A percentile compares a stretch with the other conserved stretches of the same genome.
Evolutionary conservation across 2,888 invertebrate genomes (phyloP).

Genomic region (Tipula helvola): DNA sequence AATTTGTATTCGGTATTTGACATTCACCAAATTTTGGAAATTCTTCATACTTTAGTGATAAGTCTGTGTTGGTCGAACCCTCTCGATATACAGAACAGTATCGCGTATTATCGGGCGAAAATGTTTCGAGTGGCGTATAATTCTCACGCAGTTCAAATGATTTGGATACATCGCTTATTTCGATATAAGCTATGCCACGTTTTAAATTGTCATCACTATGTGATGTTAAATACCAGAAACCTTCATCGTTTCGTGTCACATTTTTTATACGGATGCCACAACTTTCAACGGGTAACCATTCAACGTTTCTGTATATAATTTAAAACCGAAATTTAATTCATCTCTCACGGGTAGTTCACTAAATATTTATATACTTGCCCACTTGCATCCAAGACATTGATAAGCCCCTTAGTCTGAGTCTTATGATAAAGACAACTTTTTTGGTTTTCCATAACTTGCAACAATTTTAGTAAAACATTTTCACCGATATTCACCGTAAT

Average conservation of each 20-base stretch:
- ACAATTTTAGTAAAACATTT: background rate
- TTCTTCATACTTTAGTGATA: background rate
- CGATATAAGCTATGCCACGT: constrained; percentile 33
- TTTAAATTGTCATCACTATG: constrained; percentile 24
- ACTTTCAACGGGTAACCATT: constrained; percentile 22
- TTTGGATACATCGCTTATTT: background rate
- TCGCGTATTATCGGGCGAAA: background rate
- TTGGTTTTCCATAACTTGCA: background rate
- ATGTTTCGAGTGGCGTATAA: background rate
- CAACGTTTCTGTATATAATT: constrained; percentile 23
- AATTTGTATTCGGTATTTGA: constrained; percentile 31
- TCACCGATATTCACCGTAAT: background rate
- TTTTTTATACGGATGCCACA: constrained; percentile 37
- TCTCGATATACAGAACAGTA: constrained; percentile 15
- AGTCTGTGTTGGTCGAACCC: background rate
- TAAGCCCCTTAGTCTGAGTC: background rate
- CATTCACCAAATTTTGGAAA: constrained; percentile 35
- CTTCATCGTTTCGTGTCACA: constrained; percentile 29
- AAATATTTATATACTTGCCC: background rate
- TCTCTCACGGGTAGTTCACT: background rate
- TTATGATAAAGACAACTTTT: background rate
- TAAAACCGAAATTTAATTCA: background rate
- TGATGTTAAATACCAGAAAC: constrained; percentile 38
- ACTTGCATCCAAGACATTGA: background rate
- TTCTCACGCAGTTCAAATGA: background rate